Evolutionary conservation across 2,113 vertebrate genomes (phyloP), one percentile per base, ranked within the genome.

Genomic region (Nansenia antarctica): DNA sequence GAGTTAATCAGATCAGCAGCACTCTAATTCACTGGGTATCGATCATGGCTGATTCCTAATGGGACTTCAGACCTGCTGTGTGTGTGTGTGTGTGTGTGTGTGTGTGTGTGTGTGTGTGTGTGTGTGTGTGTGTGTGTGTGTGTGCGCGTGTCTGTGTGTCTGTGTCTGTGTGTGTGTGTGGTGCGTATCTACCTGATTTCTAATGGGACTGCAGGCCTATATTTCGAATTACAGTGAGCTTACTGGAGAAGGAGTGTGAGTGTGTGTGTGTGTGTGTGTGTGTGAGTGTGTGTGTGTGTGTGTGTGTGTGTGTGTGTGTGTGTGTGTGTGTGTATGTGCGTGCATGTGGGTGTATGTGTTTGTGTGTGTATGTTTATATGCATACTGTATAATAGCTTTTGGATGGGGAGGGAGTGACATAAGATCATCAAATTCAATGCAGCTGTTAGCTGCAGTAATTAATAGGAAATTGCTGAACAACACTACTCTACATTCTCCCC

Each of bases 1-100:
- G 94, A 97, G 95, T 96, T 97, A 97, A 97, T 96, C 94, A 95
- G 95, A 97, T 98, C 95, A 97, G 93, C 82, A 90, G 90, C 94
- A 94, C 94, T 95, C 93, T 97, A 94, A 97, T 96, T 97, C 94
- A 96, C 93, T 95, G 92, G 88, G 62, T 95, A 98, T 98, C 91
- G 96, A 98, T 97, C 90, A 78, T 74, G 65, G 24, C 89, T 86
- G 91, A 94, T 95, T 94, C 91, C 93, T 96, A 97, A 96, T 96
- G 94, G 92, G 93, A 94, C 88, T 32, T 91, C 90, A 92, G 93
- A 94, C 88, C 91, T 26, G 91, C 3, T 53, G 20, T 26, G 49
- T 20, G 49, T 65, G 39, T 68, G 45, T 64, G 72, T 70, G 47
- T 31, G 45, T 30, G 62, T 55, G 62, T 34, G 12, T 39, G 20